Conservation (phyloP, 2,113 vertebrate genomes). For the Anser cygnoides region DNA sequence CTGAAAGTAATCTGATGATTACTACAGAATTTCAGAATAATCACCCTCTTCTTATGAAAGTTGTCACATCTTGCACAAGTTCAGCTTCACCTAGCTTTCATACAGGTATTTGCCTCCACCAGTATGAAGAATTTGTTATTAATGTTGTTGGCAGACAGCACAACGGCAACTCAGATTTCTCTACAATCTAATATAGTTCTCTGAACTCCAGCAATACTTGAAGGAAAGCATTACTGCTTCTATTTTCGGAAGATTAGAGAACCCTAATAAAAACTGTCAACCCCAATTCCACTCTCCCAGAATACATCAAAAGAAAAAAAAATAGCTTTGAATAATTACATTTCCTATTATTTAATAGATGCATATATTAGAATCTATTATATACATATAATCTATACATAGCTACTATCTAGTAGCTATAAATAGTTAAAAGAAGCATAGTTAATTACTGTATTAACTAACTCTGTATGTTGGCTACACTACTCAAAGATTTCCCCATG, state of each 20-base stretch:
- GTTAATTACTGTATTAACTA: constrained; percentile 10
- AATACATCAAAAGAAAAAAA: neutral
- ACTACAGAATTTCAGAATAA: neutral
- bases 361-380: neutral
- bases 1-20: neutral
- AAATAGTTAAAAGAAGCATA: neutral
- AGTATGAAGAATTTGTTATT: neutral
- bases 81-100: neutral
- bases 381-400: no score
- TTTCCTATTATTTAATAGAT: neutral
- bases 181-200: neutral
- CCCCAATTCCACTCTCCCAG: neutral
- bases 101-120: neutral
- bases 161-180: neutral
- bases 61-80: neutral
- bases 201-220: neutral
- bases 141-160: neutral
- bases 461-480: neutral
- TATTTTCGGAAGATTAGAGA: neutral
- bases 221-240: neutral
- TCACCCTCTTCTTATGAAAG: neutral
- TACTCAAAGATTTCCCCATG: neutral
- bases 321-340: neutral
- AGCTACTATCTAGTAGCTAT: neutral
- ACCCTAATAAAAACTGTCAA: neutral